phyloP scores from a whole-genome alignment of 2,797 vertebrate species.

The Mormyrus proboscirostris region DNA sequence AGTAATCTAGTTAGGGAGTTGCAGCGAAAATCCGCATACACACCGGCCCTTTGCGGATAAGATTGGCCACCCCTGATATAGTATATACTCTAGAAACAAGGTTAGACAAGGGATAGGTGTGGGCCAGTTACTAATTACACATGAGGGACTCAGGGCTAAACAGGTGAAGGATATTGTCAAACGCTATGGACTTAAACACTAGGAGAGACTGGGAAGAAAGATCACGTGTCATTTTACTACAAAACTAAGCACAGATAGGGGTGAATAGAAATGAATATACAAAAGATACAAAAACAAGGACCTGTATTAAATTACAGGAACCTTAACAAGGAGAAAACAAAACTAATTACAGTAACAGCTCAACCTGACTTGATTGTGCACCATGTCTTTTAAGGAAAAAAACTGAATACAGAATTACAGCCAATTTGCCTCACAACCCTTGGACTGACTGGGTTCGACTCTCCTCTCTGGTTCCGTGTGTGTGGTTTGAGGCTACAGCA shows the following conservation, averaged over 20 bases:
- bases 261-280: not conserved
- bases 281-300: not conserved
- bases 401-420: not conserved
- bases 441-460: not conserved
- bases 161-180: not conserved
- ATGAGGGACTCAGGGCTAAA: not conserved
- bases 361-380: not conserved
- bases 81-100: not conserved
- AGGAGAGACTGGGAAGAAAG: not conserved
- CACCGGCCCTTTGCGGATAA: too few relatives aligned
- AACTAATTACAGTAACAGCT: not conserved
- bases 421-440: not conserved
- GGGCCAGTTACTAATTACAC: not conserved
- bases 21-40: too few relatives aligned
- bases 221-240: not conserved
- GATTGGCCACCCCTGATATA: not conserved
- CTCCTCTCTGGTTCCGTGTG: too few relatives aligned
- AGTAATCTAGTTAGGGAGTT: too few relatives aligned
- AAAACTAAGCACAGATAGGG: not conserved
- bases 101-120: not conserved
- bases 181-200: not conserved
- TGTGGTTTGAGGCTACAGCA: too few relatives aligned
- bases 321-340: not conserved
- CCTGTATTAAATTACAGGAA: not conserved
- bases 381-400: not conserved